Conservation (phyloP, 53 echinoderm and acorn worm species). For the Holothuria leucospilota region DNA sequence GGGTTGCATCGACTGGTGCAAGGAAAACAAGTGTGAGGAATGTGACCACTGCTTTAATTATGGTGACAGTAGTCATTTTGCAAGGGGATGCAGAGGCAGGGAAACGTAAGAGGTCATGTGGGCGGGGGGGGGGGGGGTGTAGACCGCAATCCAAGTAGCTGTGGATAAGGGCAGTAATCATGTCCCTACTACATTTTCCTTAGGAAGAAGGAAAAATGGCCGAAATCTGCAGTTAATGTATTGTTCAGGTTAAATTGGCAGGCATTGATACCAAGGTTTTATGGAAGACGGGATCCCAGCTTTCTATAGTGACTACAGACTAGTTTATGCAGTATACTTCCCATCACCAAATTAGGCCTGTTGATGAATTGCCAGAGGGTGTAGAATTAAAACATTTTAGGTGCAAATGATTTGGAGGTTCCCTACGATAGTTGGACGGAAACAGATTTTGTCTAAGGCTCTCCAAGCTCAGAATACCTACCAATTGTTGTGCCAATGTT, state of each 20-base stretch:
- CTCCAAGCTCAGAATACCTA: neutral
- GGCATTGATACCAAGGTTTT: slow-evolving; percentile 20
- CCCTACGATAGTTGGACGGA: slow-evolving; percentile 33
- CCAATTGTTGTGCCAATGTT: neutral
- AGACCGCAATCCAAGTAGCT: neutral
- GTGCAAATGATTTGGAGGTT: slow-evolving; percentile 5
- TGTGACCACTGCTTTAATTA: slow-evolving; percentile 20
- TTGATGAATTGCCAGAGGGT: neutral
- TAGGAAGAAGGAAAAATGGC: neutral
- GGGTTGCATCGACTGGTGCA: no score
- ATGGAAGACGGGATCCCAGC: slow-evolving; percentile 51
- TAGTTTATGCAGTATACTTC: neutral
- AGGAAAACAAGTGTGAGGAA: neutral
- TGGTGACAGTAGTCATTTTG: neutral
- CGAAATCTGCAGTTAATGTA: neutral
- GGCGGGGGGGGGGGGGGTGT: neutral
- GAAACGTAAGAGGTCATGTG: neutral
- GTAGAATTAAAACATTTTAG: neutral
- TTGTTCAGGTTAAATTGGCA: neutral
- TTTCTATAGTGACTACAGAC: slow-evolving; percentile 12
- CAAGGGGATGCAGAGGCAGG: neutral
- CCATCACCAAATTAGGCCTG: neutral
- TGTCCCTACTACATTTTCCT: neutral
- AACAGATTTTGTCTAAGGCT: neutral
- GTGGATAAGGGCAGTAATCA: neutral